Evolutionary conservation across 1,140 invertebrate genomes (phyloP).

Genomic region (Pseudachorutes palmiensis): DNA sequence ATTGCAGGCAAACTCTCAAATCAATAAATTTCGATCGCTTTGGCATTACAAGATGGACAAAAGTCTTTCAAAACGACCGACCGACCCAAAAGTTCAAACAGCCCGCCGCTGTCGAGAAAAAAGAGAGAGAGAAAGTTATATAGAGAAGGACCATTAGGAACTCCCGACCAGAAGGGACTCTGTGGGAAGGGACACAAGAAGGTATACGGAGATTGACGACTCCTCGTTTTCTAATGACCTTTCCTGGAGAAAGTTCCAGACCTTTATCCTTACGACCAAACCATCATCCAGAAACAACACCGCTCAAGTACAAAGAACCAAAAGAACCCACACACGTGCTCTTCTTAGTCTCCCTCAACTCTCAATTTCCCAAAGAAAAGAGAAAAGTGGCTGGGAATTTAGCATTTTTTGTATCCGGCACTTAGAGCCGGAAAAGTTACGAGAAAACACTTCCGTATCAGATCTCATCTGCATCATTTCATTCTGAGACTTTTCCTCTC

Average conservation of each 20-base stretch:
- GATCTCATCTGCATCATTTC: slow-evolving; percentile 36
- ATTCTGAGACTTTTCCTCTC: slow-evolving; percentile 13
- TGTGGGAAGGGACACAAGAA: neutral
- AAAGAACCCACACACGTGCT: too few species aligned
- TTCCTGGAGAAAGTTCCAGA: neutral
- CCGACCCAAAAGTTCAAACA: slow-evolving; percentile 7
- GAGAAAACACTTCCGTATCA: slow-evolving; percentile 34
- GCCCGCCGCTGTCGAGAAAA: slow-evolving; percentile 7
- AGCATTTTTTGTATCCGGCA: neutral
- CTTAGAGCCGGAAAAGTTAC: neutral
- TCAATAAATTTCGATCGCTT: slow-evolving; percentile 35
- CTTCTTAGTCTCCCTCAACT: too few species aligned
- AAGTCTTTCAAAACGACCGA: slow-evolving; percentile 21
- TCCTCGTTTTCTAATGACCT: neutral
- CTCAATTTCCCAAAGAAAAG: too few species aligned
- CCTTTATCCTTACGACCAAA: too few species aligned
- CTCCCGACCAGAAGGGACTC: neutral
- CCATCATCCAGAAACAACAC: too few species aligned
- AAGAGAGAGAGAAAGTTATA: slow-evolving; percentile 14
- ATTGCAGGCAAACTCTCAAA: slow-evolving; percentile 17
- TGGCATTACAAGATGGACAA: slow-evolving; percentile 22
- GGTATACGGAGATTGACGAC: slow-evolving; percentile 10
- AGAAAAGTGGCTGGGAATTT: too few species aligned
- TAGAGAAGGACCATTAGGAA: neutral
- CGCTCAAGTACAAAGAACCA: too few species aligned